phyloP scores from a whole-genome alignment of 2,113 vertebrate genomes.

The Rhinolophus ferrumequinum region DNA sequence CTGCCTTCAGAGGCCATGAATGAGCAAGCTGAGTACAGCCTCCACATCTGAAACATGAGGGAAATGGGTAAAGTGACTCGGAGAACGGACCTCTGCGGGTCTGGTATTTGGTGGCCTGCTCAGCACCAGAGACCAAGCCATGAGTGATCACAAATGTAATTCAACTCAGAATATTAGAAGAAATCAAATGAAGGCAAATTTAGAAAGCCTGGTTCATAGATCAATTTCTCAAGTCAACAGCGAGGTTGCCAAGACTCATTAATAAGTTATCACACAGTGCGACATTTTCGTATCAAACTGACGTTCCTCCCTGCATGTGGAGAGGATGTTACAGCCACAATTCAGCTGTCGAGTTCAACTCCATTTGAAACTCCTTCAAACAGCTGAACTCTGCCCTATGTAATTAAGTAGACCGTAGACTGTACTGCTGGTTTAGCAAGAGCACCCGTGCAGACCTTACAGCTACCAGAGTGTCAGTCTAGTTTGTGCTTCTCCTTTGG shows the following conservation, averaged over 20 bases:
- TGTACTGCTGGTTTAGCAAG: neutral
- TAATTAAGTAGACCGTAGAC: neutral
- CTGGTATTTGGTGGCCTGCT: neutral
- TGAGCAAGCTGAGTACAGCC: neutral
- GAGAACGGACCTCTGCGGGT: neutral
- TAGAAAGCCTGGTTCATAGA: neutral
- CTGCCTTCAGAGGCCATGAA: neutral
- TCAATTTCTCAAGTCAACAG: neutral
- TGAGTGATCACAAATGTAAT: neutral
- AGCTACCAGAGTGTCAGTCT: neutral
- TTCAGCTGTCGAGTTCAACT: neutral
- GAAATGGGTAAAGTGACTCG: fast-evolving
- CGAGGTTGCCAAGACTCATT: neutral
- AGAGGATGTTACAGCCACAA: neutral
- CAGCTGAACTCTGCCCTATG: neutral
- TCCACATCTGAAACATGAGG: neutral
- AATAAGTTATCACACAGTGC: neutral
- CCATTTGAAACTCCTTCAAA: neutral
- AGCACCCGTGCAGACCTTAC: neutral
- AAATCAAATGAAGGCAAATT: neutral
- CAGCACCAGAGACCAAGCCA: neutral
- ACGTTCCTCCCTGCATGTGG: fast-evolving
- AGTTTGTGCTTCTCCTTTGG: neutral
- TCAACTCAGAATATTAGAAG: neutral
- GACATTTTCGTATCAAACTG: neutral